Base-by-base conservation (phyloP, 2,113 vertebrate species). In the Amia ocellicauda region DNA sequence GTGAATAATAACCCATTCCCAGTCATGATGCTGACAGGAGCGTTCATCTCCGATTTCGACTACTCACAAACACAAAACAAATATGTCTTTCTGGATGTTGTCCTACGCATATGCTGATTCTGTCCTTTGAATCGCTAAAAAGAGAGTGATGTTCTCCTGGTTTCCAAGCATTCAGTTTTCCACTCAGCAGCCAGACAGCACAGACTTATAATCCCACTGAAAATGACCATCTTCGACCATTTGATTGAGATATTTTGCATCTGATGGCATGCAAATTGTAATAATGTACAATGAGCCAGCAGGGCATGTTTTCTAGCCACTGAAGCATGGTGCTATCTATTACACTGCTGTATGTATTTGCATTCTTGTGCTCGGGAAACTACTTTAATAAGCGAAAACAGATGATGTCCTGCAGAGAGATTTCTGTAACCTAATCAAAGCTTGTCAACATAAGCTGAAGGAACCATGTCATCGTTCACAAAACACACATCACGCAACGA, bases 251-350 rank as follows among this genome's bases (percentile, higher is more conserved):
- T 67, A 60, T 79, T 69, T 62, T 72, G 70, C 16, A 41, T 64
- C 63, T 78, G 78, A 86, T 82, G 78, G 80, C 68, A 82, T 85
- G 82, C 80, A 74, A 85, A 86, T 82, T 83, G 61, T 69, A 74
- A 72, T 60, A 45, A 66, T 51, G 68, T 62, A 52, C 72, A 69
- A 76, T 73, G 60, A 62, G 64, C 66, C 54, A 64, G 62, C 42
- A 24, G 52, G 36, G 67, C 72, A 69, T 71, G 70, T 73, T 61
- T 69, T 63, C 59, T 59, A 70, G 69, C 71, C 77, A 76, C 42
- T 56, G 71, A 70, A 65, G 74, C 64, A 7, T 76, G 79, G 80
- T 81, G 70, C 74, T 79, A 79, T 84, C 80, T 83, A 65, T 80
- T 82, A 78, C 79, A 77, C 67, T 64, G 77, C 71, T 72, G 66